A percentile compares a stretch with the other conserved stretches of the same genome.
These are phyloP conservation scores for Sander vitreus DNA, from an alignment of 2,113 vertebrate species.

Conservation along the genomic window DNA sequence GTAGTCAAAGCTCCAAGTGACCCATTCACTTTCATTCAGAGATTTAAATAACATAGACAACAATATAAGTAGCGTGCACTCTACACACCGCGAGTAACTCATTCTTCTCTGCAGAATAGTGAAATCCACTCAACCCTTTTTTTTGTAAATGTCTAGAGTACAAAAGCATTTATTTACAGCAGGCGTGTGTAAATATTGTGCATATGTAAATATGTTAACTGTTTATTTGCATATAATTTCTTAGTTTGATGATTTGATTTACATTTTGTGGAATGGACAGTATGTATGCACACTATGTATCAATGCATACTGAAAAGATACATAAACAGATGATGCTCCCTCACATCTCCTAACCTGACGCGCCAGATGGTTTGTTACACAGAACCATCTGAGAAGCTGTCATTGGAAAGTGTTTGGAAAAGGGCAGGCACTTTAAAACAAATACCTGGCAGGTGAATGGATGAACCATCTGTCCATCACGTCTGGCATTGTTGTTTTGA, in stretches of 20 bases:
- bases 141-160: constrained; percentile 41
- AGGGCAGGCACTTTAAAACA: too few relatives aligned
- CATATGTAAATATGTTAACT: constrained; percentile 21
- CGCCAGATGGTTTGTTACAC: too few relatives aligned
- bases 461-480: too few relatives aligned
- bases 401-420: too few relatives aligned
- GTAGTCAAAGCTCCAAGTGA: constrained; percentile 66
- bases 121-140: constrained; percentile 47
- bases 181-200: constrained; percentile 15
- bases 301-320: background rate
- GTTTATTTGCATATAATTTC: constrained; percentile 23
- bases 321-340: background rate
- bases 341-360: background rate
- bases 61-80: constrained; percentile 61
- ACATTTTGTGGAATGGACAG: background rate
- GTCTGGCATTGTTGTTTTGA: too few relatives aligned
- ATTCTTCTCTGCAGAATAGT: constrained; percentile 57
- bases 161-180: constrained; percentile 37
- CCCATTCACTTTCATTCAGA: constrained; percentile 70
- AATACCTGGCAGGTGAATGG: too few relatives aligned
- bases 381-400: too few relatives aligned
- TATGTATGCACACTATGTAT: background rate
- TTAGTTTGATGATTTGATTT: background rate
- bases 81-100: constrained; percentile 50
- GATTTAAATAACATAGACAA: constrained; percentile 80